Base-by-base conservation (phyloP, 2,113 vertebrate genomes). In the Castor canadensis region DNA sequence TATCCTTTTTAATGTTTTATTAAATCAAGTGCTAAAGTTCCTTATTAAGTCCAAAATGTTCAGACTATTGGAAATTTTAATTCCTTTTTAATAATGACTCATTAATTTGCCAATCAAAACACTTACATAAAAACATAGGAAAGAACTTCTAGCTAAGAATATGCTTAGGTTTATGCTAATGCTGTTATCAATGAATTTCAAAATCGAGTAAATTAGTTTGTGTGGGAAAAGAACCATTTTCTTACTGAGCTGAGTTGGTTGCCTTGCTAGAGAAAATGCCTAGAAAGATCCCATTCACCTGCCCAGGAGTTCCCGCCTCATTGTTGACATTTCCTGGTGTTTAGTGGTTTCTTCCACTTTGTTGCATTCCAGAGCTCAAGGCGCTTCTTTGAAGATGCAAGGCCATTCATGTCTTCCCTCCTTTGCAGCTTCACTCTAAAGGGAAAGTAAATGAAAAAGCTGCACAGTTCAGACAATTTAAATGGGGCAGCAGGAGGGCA, bases 311-410 rank as follows among this genome's bases (percentile, higher is more conserved):
- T 90, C 85, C 88, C 4, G 60, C n/a, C 85, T 83, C 80, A 83
- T 87, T 97, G 87, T 84, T 96, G 91, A 89, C 75, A 93, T 96
- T 97, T 93, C 93, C 87, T 90, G 89, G 69, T 83, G 64, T 72
- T 95, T 58, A 26, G 88, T 91, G 85, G 69, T 82, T 95, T 96
- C 88, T 93, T 58, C 89, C 76, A 96, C 86, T 96, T 86, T 76
- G 96, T 94, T 89, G 72, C 94, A 97, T 97, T 96, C 93, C 97
- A 95, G 86, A 94, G 80, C 96, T 95, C 82, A 84, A 81, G 85
- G 83, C 79, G 8, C 87, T 94, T 97, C 96, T 98, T 97, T 97
- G 89, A 98, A 98, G 96, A 95, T 45, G 40, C 40, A 64, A 69
- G 93, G 71, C 93, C 95, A 96, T 96, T 97, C 91, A 96, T 96